phyloP scores from a whole-genome alignment of 1,140 invertebrate genomes.

The Gerris buenoi region DNA sequence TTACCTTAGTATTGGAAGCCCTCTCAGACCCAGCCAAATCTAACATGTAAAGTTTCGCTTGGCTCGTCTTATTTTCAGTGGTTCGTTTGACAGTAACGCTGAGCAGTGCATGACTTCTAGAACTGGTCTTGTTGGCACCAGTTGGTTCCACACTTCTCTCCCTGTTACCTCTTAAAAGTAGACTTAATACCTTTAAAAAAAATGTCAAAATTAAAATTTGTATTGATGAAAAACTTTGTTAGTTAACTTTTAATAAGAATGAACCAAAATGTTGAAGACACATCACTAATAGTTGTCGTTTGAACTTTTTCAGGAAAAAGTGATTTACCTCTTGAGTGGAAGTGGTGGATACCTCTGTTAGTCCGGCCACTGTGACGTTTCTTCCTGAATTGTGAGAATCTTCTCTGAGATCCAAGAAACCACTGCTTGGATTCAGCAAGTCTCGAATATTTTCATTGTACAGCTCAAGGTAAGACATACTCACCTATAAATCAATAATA shows the following conservation, averaged over 20 bases:
- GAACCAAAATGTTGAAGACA: no score
- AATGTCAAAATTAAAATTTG: background rate
- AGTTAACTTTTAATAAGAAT: no score
- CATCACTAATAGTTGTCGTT: background rate
- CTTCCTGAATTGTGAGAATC: slow-evolving; percentile 54
- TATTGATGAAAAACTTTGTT: no score
- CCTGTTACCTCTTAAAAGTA: slow-evolving; percentile 75
- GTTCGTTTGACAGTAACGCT: slow-evolving; percentile 50
- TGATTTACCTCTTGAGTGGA: slow-evolving; percentile 55
- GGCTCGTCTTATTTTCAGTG: slow-evolving; percentile 27
- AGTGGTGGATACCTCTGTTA: slow-evolving; percentile 62
- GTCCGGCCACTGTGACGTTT: slow-evolving; percentile 71
- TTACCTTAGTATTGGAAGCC: slow-evolving; percentile 72
- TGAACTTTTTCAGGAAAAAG: no score
- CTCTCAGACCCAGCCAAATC: slow-evolving; percentile 88
- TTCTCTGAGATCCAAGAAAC: slow-evolving; percentile 75
- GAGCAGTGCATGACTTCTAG: slow-evolving; percentile 79
- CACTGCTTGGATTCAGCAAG: slow-evolving; percentile 68
- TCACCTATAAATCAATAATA: slow-evolving; percentile 58
- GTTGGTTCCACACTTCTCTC: slow-evolving; percentile 83
- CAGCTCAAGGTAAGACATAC: slow-evolving; percentile 89
- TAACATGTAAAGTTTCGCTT: slow-evolving; percentile 77
- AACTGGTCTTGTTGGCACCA: slow-evolving; percentile 87
- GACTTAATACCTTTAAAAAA: slow-evolving; percentile 56
- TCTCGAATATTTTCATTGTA: slow-evolving; percentile 96